Evolutionary conservation across 2,888 invertebrate genomes (phyloP).

Genomic region (Lithophane ornitopus): DNA sequence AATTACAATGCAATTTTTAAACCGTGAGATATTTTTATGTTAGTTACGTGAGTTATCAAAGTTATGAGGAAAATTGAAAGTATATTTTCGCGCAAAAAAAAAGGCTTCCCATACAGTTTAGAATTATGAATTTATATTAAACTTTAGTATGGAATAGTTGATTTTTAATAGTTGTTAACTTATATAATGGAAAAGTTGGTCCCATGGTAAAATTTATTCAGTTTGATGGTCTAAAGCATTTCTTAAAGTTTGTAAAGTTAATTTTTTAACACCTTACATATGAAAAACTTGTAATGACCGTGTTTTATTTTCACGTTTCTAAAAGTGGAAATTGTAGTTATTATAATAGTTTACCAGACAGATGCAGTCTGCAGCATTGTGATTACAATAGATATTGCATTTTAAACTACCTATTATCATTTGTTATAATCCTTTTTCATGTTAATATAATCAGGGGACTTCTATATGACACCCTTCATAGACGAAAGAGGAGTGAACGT

Average conservation of each 20-base stretch:
- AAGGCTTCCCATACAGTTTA: too few relatives aligned
- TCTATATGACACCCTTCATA: conserved; percentile 41
- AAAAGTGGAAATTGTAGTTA: not conserved
- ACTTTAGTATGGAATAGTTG: too few relatives aligned
- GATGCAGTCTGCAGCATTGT: conserved; percentile 14
- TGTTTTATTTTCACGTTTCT: not conserved
- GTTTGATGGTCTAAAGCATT: too few relatives aligned
- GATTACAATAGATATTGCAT: conserved; percentile 25
- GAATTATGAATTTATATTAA: too few relatives aligned
- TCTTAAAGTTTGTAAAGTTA: too few relatives aligned
- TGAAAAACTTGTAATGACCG: too few relatives aligned
- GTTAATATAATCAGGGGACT: conserved; percentile 47
- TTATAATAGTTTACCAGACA: conserved; percentile 1
- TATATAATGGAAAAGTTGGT: too few relatives aligned
- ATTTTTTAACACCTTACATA: too few relatives aligned
- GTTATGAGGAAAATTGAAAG: conserved; percentile 27
- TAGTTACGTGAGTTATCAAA: conserved; percentile 18
- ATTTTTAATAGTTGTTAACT: too few relatives aligned
- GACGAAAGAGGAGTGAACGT: conserved; percentile 17
- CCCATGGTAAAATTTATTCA: too few relatives aligned
- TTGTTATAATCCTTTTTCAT: conserved; percentile 42
- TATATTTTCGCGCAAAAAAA: conserved; percentile 2
- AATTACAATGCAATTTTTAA: conserved; percentile 60
- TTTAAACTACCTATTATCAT: conserved; percentile 36
- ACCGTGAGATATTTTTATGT: conserved; percentile 42